These are phyloP conservation scores for Epinephelus malabaricus DNA, from an alignment of 2,797 vertebrate species.

Conservation along the genomic window DNA sequence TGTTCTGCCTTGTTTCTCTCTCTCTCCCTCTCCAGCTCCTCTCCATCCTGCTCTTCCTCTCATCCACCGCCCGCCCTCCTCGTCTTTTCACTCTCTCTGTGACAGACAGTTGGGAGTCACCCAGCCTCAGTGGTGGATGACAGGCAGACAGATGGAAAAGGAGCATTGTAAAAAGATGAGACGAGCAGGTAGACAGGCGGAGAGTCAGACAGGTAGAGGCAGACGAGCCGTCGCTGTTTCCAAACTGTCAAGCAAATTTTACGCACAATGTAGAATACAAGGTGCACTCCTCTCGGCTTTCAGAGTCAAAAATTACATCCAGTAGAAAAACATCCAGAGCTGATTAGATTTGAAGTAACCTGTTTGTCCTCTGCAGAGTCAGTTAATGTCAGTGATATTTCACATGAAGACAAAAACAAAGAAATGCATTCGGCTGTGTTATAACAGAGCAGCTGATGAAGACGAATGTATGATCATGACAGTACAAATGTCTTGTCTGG, in stretches of 20 bases:
- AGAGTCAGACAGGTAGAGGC: slow-evolving; percentile 39
- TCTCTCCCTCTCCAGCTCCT: slow-evolving; percentile 10
- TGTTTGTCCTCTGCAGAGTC: slow-evolving; percentile 57
- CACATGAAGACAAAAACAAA: slow-evolving; percentile 54
- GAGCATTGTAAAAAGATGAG: slow-evolving; percentile 30
- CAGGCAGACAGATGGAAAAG: slow-evolving; percentile 44
- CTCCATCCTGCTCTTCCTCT: slow-evolving; percentile 33
- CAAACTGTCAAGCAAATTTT: slow-evolving; percentile 21
- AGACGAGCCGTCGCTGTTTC: not conserved
- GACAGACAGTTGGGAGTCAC: slow-evolving; percentile 45
- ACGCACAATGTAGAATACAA: slow-evolving; percentile 28
- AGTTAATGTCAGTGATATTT: slow-evolving; percentile 46
- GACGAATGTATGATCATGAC: slow-evolving; percentile 48
- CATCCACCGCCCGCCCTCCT: slow-evolving; percentile 14
- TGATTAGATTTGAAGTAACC: slow-evolving; percentile 54
- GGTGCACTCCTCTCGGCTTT: slow-evolving; percentile 14
- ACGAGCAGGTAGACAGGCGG: slow-evolving; percentile 1
- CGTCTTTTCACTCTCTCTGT: slow-evolving; percentile 8
- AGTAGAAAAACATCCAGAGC: slow-evolving; percentile 23
- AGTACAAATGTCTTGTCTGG: slow-evolving; percentile 47
- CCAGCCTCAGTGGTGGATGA: slow-evolving; percentile 40
- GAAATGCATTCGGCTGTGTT: slow-evolving; percentile 40
- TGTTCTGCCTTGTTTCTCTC: slow-evolving; percentile 52
- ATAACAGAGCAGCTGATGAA: slow-evolving; percentile 51
- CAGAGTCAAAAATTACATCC: slow-evolving; percentile 31